phyloP scores from a whole-genome alignment of 2,888 invertebrate species.

The Drosophila sordidula region DNA sequence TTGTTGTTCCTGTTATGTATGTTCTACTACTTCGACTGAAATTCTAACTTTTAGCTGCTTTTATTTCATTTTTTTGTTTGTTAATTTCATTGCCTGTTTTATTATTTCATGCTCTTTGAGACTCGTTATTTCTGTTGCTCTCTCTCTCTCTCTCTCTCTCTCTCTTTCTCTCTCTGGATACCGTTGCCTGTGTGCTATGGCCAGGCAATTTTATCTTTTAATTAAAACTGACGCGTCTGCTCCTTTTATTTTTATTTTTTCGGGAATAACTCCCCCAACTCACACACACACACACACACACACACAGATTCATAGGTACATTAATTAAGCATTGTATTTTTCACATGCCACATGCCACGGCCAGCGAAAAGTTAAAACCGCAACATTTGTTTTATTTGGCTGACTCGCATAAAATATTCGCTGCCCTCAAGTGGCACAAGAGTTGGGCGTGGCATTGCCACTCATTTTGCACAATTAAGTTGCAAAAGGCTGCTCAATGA shows the following conservation, averaged over 20 bases:
- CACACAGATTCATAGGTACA: slow-evolving; percentile 50
- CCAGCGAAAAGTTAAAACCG: slow-evolving; percentile 51
- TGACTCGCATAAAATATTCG: slow-evolving; percentile 61
- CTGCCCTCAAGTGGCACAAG: slow-evolving; percentile 39
- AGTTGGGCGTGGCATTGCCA: slow-evolving; percentile 22
- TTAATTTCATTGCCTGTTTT: slow-evolving; percentile 72
- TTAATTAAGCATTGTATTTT: slow-evolving; percentile 73
- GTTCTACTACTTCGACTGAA: slow-evolving; percentile 28
- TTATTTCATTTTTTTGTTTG: slow-evolving; percentile 36
- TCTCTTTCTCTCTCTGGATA: neutral
- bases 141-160: neutral
- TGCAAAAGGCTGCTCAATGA: slow-evolving; percentile 22
- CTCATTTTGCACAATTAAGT: slow-evolving; percentile 71
- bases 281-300: neutral
- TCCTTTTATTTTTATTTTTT: slow-evolving; percentile 35
- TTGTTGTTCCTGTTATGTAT: slow-evolving; percentile 17
- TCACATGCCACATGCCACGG: slow-evolving; percentile 40
- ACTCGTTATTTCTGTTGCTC: slow-evolving; percentile 36
- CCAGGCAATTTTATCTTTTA: slow-evolving; percentile 74
- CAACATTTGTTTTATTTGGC: slow-evolving; percentile 67
- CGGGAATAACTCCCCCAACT: neutral
- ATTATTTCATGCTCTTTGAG: slow-evolving; percentile 73
- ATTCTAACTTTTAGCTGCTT: slow-evolving; percentile 45
- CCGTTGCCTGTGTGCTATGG: slow-evolving; percentile 34
- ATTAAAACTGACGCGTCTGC: slow-evolving; percentile 73